Base-by-base conservation (phyloP, 1,140 invertebrate species). In the Bombus terrestris region DNA sequence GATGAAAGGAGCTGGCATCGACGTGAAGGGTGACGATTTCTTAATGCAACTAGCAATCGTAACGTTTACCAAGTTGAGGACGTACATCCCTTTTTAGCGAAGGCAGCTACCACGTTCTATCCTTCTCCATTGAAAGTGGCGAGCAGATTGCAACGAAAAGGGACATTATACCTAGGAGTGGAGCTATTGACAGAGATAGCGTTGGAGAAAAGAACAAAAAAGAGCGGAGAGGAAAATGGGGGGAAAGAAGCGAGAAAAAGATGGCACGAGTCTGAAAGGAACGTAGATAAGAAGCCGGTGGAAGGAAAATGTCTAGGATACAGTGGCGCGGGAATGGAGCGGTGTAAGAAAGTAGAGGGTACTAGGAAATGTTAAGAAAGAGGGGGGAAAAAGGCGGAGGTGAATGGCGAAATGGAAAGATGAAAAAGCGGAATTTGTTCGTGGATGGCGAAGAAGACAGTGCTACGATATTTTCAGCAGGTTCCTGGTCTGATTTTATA, bases 121-220 rank as follows among this genome's bases (percentile, higher is more conserved):
- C 66, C 73, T 73, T 47, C 57, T 76, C 80, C 66, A 75, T 86
- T 82, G 88, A 90, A 90, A 90, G 91, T 89, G 89, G 91, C 90
- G 90, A 92, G 89, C 91, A 92, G 91, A 92, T 92, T 92, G 90
- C 91, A 77, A 91, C 86, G 90, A 89, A 83, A 85, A n/a, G 77
- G 68, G 68, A 72, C 77, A 85, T 85, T 85, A 85, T 80, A 85
- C 77, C 68, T 39, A 15, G 81, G 53, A 85, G 83, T 85, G 77
- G 64, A 85, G 81, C 76, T 64, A 88, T 88, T 74, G 89, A 84
- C 79, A 66, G 77, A 86, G 87, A 87, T 83, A 86, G 84, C 59
- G 47, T 62, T 15, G 85, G 53, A 77, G 86, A 81, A 76, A 64
- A 74, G 57, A 69, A 85, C 66, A 86, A 43, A 57, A n/a, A 35